Percentiles rank a stretch among this genome's conserved stretches.
phyloP scores from a whole-genome alignment of 2,888 invertebrate species.

The Anoplius nigerrimus region DNA sequence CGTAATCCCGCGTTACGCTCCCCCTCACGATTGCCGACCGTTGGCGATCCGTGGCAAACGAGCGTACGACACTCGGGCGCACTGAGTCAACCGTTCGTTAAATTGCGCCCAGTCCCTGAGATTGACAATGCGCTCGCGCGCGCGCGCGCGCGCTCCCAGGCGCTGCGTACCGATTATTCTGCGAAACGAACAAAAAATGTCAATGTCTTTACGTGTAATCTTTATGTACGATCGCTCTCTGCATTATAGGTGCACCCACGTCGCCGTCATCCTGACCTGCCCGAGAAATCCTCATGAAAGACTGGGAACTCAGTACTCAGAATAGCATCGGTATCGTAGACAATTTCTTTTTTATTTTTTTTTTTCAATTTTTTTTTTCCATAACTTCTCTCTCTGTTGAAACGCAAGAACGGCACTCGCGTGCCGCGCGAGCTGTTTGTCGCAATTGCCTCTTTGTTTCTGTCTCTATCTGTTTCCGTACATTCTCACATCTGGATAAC shows the following conservation, averaged over 20 bases:
- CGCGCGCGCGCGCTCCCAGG: no score
- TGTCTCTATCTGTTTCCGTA: constrained; percentile 43
- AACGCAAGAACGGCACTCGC: not conserved
- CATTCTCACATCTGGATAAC: constrained; percentile 8
- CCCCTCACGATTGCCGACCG: no score
- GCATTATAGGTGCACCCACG: constrained; percentile 75
- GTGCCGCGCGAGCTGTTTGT: constrained; percentile 11
- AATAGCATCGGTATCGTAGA: constrained; percentile 75
- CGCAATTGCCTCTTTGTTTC: constrained; percentile 28
- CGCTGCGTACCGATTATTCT: constrained; percentile 23
- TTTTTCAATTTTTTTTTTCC: constrained; percentile 64
- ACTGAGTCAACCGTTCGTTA: no score
- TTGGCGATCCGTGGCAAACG: no score
- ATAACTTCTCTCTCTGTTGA: constrained; percentile 42
- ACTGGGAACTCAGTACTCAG: constrained; percentile 76
- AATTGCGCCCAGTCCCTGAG: no score
- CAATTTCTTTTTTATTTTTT: constrained; percentile 67
- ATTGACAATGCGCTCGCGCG: no score
- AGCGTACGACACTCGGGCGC: no score
- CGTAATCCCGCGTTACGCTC: no score
- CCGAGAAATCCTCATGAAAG: constrained; percentile 76
- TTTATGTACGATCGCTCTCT: constrained; percentile 72
- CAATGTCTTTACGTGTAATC: constrained; percentile 37
- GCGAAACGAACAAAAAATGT: constrained; percentile 25
- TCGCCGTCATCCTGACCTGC: constrained; percentile 75